These are phyloP conservation scores for Leucopternis melanops DNA, from an alignment of 2,113 vertebrate species.

Conservation along the genomic window DNA sequence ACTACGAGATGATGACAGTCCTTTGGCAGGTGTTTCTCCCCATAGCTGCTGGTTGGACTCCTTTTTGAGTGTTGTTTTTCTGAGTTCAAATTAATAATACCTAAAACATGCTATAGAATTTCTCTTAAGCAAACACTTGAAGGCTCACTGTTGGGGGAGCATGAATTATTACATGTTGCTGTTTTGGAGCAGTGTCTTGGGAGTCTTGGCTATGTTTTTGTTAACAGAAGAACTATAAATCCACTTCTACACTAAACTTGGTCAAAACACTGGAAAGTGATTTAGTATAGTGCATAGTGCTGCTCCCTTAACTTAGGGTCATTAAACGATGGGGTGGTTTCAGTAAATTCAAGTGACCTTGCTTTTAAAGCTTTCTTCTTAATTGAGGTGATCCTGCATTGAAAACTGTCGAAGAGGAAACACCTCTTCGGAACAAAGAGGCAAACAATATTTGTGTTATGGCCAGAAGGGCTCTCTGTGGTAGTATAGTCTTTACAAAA, in stretches of 20 bases:
- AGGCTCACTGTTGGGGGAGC: not conserved
- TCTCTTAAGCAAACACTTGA: not conserved
- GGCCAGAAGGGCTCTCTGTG: not conserved
- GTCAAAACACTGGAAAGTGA: not conserved
- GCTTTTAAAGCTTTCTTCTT: not conserved
- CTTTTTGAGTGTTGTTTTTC: not conserved
- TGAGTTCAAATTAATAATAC: not conserved
- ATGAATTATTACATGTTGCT: not conserved
- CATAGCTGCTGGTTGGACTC: not conserved
- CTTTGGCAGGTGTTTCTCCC: not conserved
- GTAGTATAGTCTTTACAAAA: not conserved
- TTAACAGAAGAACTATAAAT: not conserved
- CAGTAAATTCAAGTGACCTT: not conserved
- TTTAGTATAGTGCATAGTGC: not conserved
- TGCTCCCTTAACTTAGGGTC: not conserved
- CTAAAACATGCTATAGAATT: not conserved
- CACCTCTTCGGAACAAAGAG: not conserved
- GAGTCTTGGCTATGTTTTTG: not conserved
- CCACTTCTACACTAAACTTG: not conserved
- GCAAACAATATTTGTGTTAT: not conserved
- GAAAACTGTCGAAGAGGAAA: not conserved
- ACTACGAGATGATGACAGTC: not conserved
- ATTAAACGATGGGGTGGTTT: not conserved
- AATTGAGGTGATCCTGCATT: not conserved
- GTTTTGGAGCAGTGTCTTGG: not conserved